A percentile compares a stretch with the other conserved stretches of the same genome.
These are phyloP conservation scores for Eugnorisma glareosa DNA, from an alignment of 2,888 invertebrate genomes.

Conservation along the genomic window DNA sequence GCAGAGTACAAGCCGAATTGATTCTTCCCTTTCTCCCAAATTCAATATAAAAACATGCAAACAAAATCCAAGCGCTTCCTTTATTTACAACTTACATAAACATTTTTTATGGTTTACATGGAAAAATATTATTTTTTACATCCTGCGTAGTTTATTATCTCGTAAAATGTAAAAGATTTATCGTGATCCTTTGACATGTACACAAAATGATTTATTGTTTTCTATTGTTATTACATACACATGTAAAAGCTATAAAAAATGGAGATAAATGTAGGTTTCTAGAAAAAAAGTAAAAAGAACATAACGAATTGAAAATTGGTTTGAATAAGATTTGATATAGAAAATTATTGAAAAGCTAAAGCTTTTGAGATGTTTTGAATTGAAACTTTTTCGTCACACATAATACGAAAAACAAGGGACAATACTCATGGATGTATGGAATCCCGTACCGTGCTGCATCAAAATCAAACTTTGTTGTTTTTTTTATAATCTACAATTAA, in stretches of 20 bases:
- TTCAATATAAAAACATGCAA: conserved; percentile 14
- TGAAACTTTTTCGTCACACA: too few relatives aligned
- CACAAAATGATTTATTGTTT: conserved; percentile 23
- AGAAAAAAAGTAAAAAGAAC: too few relatives aligned
- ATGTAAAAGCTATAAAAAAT: neutral
- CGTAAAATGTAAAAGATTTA: conserved; percentile 48
- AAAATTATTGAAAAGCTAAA: too few relatives aligned
- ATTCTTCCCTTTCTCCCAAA: neutral
- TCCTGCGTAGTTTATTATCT: conserved; percentile 37
- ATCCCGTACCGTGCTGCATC: too few relatives aligned
- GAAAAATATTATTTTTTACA: conserved; percentile 36
- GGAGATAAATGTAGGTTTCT: neutral
- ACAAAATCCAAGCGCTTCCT: conserved; percentile 4
- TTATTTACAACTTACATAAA: conserved; percentile 42
- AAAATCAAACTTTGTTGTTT: too few relatives aligned
- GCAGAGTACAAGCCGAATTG: too few relatives aligned
- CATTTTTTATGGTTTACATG: conserved; percentile 25
- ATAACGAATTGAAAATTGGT: too few relatives aligned
- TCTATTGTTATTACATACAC: neutral
- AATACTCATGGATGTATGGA: too few relatives aligned
- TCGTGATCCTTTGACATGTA: conserved; percentile 21
- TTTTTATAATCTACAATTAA: too few relatives aligned
- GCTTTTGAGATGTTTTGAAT: too few relatives aligned
- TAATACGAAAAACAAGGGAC: too few relatives aligned
- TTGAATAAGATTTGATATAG: too few relatives aligned